phyloP scores from a whole-genome alignment of 2,888 invertebrate genomes.

The Caenorhabditis imperialis region DNA sequence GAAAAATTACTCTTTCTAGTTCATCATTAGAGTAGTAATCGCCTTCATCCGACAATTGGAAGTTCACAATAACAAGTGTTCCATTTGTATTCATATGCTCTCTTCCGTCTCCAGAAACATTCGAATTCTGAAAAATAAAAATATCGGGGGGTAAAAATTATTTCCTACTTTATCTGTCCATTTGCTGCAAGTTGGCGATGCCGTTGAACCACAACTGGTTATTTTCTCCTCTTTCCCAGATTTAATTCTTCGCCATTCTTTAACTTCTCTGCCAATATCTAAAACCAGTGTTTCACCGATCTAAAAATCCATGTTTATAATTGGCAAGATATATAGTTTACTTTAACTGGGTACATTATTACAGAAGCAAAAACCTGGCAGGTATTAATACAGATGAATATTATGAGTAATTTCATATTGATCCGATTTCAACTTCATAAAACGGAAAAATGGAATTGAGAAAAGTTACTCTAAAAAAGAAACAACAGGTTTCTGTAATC shows the following conservation, averaged over 20 bases:
- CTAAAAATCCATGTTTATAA: slow-evolving; percentile 10
- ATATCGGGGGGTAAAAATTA: background rate
- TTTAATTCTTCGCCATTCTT: slow-evolving; percentile 44
- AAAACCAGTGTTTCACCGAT: slow-evolving; percentile 45
- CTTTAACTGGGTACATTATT: slow-evolving; percentile 38
- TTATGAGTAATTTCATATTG: background rate
- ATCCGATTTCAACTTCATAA: background rate
- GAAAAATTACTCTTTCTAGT: slow-evolving; percentile 50
- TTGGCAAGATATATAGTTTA: slow-evolving; percentile 10
- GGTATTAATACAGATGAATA: background rate
- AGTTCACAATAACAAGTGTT: slow-evolving; percentile 50
- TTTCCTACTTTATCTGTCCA: slow-evolving; percentile 9
- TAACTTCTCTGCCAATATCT: slow-evolving; percentile 53
- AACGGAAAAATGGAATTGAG: background rate
- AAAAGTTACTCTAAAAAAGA: too few relatives aligned
- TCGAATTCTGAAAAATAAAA: slow-evolving; percentile 15
- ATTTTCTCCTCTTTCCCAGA: slow-evolving; percentile 49
- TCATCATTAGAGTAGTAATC: slow-evolving; percentile 59
- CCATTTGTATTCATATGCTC: slow-evolving; percentile 52
- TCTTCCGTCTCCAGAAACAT: slow-evolving; percentile 23
- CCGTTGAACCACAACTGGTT: slow-evolving; percentile 8
- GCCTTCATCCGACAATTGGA: slow-evolving; percentile 54
- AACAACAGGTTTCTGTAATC: too few relatives aligned
- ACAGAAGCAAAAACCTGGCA: slow-evolving; percentile 1
- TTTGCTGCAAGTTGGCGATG: slow-evolving; percentile 1